Percentiles rank a stretch among this genome's conserved stretches.
Evolutionary conservation across 2,888 invertebrate species (phyloP).

Genomic region (Syritta pipiens): DNA sequence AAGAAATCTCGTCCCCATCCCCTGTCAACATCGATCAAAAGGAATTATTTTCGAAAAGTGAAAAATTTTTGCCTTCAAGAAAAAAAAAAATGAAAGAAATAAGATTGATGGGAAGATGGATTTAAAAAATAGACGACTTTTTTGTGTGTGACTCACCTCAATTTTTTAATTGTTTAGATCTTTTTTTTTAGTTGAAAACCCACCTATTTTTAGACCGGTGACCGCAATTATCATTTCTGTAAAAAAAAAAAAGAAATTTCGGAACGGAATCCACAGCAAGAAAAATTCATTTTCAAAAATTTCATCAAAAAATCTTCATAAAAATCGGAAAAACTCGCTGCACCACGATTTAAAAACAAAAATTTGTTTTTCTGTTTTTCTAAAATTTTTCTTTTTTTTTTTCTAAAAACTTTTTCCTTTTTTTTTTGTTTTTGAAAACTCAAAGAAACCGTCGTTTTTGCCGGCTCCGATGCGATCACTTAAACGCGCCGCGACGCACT

Average conservation of each 20-base stretch:
- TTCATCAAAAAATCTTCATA: background rate
- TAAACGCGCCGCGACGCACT: conserved; percentile 78
- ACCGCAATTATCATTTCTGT: conserved; percentile 63
- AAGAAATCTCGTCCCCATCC: too few relatives aligned
- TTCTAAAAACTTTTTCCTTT: too few relatives aligned
- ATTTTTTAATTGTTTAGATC: conserved; percentile 13
- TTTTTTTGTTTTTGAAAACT: background rate
- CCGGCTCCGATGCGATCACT: conserved; percentile 50
- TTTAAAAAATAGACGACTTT: background rate
- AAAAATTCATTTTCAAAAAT: background rate
- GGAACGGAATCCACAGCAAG: conserved; percentile 11
- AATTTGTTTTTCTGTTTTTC: too few relatives aligned
- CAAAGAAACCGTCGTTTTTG: background rate
- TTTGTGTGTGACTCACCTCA: conserved; percentile 49
- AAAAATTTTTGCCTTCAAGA: background rate
- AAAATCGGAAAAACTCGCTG: background rate
- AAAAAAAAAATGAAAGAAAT: conserved; percentile 9
- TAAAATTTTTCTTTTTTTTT: conserved; percentile 2
- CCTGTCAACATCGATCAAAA: conserved; percentile 13
- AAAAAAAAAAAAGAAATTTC: conserved; percentile 24
- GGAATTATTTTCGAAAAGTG: too few relatives aligned
- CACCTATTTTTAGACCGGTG: conserved; percentile 62
- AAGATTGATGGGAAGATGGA: conserved; percentile 25
- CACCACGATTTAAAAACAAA: background rate
- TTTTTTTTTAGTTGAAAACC: conserved; percentile 47